A percentile compares a stretch with the other conserved stretches of the same genome.
Evolutionary conservation across 2,888 invertebrate species (phyloP).

Genomic region (Cotesia congregata): DNA sequence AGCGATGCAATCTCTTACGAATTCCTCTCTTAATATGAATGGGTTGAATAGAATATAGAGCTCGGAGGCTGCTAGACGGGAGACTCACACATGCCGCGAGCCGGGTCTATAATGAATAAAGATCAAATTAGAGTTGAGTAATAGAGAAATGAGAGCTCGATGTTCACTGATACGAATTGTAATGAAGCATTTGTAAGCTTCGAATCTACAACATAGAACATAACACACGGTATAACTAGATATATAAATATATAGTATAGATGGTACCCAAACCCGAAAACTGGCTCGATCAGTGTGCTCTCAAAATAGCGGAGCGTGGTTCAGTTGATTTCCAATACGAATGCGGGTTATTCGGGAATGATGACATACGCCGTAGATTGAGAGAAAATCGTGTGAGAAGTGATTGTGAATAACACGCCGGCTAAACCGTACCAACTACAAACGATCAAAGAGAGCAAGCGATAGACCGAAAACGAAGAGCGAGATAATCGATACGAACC

Average conservation of each 20-base stretch:
- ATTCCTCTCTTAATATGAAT: constrained; percentile 20
- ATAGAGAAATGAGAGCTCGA: constrained; percentile 30
- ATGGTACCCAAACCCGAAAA: background rate
- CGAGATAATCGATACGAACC: constrained; percentile 16
- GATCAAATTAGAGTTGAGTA: background rate
- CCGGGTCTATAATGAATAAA: constrained; percentile 5
- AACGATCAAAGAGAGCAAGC: constrained; percentile 23
- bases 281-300: background rate
- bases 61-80: background rate
- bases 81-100: constrained; percentile 14
- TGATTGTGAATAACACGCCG: background rate
- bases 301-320: background rate
- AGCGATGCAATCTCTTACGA: background rate
- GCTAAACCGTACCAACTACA: constrained; percentile 18
- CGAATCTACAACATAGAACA: constrained; percentile 33
- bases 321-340: constrained; percentile 24
- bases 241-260: background rate
- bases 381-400: constrained; percentile 1
- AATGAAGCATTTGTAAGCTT: constrained; percentile 52
- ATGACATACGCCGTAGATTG: background rate
- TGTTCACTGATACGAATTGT: constrained; percentile 47
- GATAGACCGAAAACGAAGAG: background rate
- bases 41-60: too few relatives aligned
- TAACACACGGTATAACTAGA: background rate
- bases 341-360: background rate